phyloP scores from a whole-genome alignment of 2,113 vertebrate species.

The Ctenomys sociabilis region DNA sequence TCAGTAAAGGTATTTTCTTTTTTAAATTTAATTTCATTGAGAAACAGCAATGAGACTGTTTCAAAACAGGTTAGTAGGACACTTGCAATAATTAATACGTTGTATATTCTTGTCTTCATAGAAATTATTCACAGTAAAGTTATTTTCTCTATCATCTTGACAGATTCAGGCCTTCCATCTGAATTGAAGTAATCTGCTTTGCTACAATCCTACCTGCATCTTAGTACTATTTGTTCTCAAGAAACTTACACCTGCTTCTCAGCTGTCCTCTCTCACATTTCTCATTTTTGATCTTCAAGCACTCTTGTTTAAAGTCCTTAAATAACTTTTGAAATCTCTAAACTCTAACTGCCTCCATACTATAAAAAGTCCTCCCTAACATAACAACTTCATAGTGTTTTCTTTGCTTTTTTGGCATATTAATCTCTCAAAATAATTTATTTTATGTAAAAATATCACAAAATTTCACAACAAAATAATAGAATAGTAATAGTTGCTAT shows the following conservation, averaged over 20 bases:
- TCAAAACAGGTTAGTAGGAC: too few species aligned
- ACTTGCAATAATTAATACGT: too few species aligned
- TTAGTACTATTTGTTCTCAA: neutral
- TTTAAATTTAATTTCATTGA: too few species aligned
- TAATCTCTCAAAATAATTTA: too few species aligned
- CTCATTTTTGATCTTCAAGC: neutral
- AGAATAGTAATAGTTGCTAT: neutral
- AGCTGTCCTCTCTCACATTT: neutral
- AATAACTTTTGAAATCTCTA: neutral
- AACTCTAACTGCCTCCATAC: neutral
- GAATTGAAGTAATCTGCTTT: neutral
- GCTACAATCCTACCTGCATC: neutral
- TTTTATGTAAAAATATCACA: neutral
- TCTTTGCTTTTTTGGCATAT: neutral
- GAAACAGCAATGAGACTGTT: too few species aligned
- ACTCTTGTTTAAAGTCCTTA: neutral
- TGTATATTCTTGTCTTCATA: too few species aligned
- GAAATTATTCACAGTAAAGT: too few species aligned
- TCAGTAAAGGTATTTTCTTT: neutral
- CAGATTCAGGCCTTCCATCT: neutral
- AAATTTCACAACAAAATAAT: neutral
- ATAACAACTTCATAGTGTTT: neutral
- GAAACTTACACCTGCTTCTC: neutral
- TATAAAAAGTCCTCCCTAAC: neutral
- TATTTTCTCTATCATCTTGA: neutral